Evolutionary conservation across 2,888 invertebrate genomes (phyloP).

Genomic region (Cosmia pyralina): DNA sequence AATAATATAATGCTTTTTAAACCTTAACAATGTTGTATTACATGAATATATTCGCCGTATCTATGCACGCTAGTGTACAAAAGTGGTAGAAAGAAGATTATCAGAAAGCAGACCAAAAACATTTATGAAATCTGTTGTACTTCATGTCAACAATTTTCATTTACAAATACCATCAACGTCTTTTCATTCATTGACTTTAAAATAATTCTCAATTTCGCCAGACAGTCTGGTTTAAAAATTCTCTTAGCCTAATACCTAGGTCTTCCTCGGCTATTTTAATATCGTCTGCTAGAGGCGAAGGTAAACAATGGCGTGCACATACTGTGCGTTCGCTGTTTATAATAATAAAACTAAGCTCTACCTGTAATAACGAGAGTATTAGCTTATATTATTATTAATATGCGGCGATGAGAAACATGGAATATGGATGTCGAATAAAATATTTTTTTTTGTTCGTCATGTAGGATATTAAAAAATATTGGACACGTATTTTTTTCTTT

Average conservation of each 20-base stretch:
- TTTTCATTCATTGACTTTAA: slow-evolving; percentile 9
- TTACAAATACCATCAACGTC: slow-evolving; percentile 15
- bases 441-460: no score
- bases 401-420: slow-evolving; percentile 5
- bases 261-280: slow-evolving; percentile 58
- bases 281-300: slow-evolving; percentile 23
- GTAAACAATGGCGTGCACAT: slow-evolving; percentile 52
- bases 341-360: slow-evolving; percentile 45
- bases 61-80: no score
- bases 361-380: slow-evolving; percentile 43
- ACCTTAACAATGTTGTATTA: no score
- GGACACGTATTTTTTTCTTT: no score
- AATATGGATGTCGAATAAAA: not conserved
- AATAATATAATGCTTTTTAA: no score
- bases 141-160: slow-evolving; percentile 19
- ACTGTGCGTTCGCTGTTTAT: slow-evolving; percentile 36
- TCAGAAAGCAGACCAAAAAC: no score
- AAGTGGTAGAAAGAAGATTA: no score
- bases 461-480: no score
- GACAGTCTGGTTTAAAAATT: slow-evolving; percentile 16
- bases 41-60: no score
- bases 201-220: slow-evolving; percentile 16
- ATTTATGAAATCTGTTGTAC: slow-evolving; percentile 3
- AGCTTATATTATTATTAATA: slow-evolving; percentile 34
- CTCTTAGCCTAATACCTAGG: slow-evolving; percentile 18